Conservation (phyloP, 2,888 invertebrate genomes). For the Xestia sexstrigata region DNA sequence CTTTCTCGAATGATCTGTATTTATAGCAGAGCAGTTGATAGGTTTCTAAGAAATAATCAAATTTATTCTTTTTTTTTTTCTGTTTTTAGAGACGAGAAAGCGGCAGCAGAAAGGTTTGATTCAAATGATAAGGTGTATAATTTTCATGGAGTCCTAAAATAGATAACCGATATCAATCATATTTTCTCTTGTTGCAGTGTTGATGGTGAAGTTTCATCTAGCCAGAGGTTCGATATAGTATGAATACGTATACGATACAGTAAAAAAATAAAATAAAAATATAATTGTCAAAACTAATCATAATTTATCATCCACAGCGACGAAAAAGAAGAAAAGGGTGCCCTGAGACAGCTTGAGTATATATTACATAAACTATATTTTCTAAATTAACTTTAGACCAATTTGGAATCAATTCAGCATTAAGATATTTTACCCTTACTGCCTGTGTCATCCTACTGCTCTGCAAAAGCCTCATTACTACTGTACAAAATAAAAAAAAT, state of each 20-base stretch:
- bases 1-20: not conserved
- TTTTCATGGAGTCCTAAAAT: not conserved
- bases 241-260: not conserved
- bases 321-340: slow-evolving; percentile 50
- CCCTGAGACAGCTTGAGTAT: slow-evolving; percentile 65
- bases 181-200: slow-evolving; percentile 39
- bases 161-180: not conserved
- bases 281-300: not conserved
- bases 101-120: slow-evolving; percentile 28
- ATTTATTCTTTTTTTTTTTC: not conserved
- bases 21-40: not conserved
- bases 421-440: not conserved
- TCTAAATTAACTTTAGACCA: not conserved
- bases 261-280: not conserved
- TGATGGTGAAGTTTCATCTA: slow-evolving; percentile 39
- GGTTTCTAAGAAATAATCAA: not conserved
- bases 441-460: no score
- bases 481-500: not conserved
- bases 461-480: not conserved
- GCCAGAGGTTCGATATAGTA: slow-evolving; percentile 40
- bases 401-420: not conserved
- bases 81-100: slow-evolving; percentile 41
- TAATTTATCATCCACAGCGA: slow-evolving; percentile 58
- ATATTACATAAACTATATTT: slow-evolving; percentile 26
- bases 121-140: not conserved